Evolutionary conservation across 2,888 invertebrate species (phyloP).

Genomic region (Drosophila colorata): DNA sequence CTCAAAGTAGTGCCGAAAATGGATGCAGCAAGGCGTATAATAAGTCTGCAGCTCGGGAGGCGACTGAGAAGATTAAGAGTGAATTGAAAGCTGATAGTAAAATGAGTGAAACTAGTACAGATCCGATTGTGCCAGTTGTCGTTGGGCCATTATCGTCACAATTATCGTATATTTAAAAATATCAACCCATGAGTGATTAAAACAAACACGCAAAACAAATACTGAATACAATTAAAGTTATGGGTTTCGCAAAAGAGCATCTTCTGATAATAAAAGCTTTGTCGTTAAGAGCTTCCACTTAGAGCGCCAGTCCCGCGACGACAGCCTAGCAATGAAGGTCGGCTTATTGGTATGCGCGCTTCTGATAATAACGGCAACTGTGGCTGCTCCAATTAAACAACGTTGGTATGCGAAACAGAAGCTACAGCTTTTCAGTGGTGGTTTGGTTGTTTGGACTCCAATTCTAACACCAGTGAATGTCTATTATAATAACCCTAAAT

Average conservation of each 20-base stretch:
- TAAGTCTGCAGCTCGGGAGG: not conserved
- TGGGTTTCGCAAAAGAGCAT: too few species aligned
- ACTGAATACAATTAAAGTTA: not conserved
- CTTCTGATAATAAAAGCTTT: too few species aligned
- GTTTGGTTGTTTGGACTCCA: too few species aligned
- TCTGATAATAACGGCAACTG: not conserved
- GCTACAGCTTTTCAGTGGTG: too few species aligned
- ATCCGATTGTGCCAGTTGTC: not conserved
- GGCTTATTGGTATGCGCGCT: not conserved
- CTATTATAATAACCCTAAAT: too few species aligned
- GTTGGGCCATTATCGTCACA: too few species aligned
- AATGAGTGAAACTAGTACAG: not conserved
- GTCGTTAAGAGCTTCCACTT: too few species aligned
- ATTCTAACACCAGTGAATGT: too few species aligned
- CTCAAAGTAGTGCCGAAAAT: not conserved
- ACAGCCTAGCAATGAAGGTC: constrained; percentile 1
- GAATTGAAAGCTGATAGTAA: not conserved
- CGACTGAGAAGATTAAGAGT: not conserved
- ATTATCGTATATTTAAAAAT: too few species aligned
- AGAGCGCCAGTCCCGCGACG: not conserved
- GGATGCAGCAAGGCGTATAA: constrained; percentile 1
- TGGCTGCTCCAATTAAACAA: not conserved
- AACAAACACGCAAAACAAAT: not conserved
- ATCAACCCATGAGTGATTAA: too few species aligned
- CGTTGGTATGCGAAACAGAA: too few species aligned